Conservation (phyloP, 2,113 vertebrate species). For the Piaya cayana region DNA sequence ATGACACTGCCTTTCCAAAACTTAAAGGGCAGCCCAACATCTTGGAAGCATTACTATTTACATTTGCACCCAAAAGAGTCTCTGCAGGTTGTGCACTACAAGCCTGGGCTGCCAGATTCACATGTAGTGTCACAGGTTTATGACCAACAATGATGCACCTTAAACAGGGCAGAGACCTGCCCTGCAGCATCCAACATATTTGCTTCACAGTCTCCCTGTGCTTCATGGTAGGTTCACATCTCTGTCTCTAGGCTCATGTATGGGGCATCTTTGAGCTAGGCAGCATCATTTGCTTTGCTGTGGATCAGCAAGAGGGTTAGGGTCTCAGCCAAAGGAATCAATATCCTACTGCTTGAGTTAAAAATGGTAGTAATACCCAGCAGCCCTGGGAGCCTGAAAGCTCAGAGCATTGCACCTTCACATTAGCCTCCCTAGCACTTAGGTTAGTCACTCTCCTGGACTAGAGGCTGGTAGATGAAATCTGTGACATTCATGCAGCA, state of each 20-base stretch:
- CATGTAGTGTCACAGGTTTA: background rate
- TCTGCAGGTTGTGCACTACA: background rate
- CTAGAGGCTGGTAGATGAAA: background rate
- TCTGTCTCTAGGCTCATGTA: background rate
- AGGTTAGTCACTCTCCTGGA: background rate
- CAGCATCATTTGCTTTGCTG: background rate
- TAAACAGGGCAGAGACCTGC: background rate
- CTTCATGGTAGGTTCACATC: accelerated
- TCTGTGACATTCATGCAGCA: background rate
- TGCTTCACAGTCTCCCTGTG: background rate
- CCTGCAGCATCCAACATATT: background rate
- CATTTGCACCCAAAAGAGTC: background rate
- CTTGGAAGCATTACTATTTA: background rate
- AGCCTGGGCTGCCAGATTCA: background rate
- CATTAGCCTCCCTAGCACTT: background rate
- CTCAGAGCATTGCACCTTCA: background rate
- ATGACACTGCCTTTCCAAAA: background rate
- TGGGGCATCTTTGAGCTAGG: background rate
- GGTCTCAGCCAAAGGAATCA: background rate
- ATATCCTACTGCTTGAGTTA: background rate
- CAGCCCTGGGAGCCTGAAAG: background rate
- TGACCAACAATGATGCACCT: background rate
- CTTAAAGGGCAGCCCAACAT: background rate
- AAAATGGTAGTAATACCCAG: background rate
- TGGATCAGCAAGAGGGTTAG: background rate